Evolutionary conservation across 1,140 invertebrate genomes (phyloP).

Genomic region (Drosophila auraria): DNA sequence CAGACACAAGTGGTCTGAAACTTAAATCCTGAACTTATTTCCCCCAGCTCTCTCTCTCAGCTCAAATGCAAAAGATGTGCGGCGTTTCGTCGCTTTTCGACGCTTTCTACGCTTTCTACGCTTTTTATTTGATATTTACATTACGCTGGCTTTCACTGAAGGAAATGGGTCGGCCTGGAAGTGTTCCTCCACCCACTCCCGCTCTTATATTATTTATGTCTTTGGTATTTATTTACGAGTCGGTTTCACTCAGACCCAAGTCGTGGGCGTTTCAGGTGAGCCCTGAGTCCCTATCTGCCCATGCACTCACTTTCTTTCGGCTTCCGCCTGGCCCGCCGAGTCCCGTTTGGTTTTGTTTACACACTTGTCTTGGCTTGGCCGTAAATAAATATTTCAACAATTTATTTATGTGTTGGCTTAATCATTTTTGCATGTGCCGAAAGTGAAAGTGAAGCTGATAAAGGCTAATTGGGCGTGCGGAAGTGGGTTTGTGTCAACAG

Average conservation of each 20-base stretch:
- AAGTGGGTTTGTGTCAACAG: conserved; percentile 7
- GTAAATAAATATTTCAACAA: conserved; percentile 52
- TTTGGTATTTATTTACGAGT: conserved; percentile 55
- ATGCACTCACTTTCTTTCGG: conserved; percentile 30
- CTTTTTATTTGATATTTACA: conserved; percentile 54
- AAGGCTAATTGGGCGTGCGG: conserved; percentile 21
- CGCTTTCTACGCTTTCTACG: conserved; percentile 7
- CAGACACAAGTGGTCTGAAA: conserved; percentile 36
- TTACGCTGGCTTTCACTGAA: conserved; percentile 32
- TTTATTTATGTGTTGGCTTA: conserved; percentile 41
- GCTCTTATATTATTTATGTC: conserved; percentile 39
- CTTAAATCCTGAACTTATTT: conserved; percentile 37
- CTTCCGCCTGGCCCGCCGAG: not conserved
- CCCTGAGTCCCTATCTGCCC: conserved; percentile 21
- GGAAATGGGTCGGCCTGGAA: conserved; percentile 37
- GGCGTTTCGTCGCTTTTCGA: conserved; percentile 4
- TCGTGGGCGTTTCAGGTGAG: conserved; percentile 25
- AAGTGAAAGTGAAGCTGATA: conserved; percentile 24
- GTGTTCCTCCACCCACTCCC: conserved; percentile 18
- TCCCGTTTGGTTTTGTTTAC: conserved; percentile 29
- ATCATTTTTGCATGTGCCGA: conserved; percentile 41
- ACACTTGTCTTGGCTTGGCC: conserved; percentile 26
- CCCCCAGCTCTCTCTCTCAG: not conserved
- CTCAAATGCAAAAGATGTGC: conserved; percentile 40
- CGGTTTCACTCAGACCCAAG: conserved; percentile 17